These are phyloP conservation scores for Asbolus verrucosus DNA, from an alignment of 1,140 invertebrate genomes.

Conservation along the genomic window DNA sequence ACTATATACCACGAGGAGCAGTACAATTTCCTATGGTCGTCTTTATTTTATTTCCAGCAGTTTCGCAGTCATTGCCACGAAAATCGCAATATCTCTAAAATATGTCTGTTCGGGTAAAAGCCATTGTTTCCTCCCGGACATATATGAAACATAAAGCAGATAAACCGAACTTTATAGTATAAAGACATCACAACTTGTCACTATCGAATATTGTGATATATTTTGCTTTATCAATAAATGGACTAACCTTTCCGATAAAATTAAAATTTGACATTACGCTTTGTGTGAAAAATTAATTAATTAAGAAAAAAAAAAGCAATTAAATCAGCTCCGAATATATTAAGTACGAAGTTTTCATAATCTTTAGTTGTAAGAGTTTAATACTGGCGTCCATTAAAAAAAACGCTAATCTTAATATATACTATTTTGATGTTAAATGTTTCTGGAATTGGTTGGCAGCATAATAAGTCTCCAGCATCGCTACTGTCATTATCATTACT, in stretches of 20 bases:
- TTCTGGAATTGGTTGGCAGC: too few relatives aligned
- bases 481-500: too few relatives aligned
- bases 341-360: too few relatives aligned
- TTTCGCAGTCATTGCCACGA: slow-evolving; percentile 41
- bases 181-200: slow-evolving; percentile 23
- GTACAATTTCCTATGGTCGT: slow-evolving; percentile 40
- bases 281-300: too few relatives aligned
- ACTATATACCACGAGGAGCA: slow-evolving; percentile 9
- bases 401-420: too few relatives aligned
- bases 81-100: slow-evolving; percentile 44
- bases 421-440: too few relatives aligned
- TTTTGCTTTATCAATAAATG: slow-evolving; percentile 29
- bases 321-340: too few relatives aligned
- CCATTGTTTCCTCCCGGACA: slow-evolving; percentile 31
- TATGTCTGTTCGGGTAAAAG: slow-evolving; percentile 34
- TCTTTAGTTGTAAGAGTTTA: too few relatives aligned
- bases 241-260: not conserved
- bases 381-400: too few relatives aligned
- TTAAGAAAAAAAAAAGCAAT: too few relatives aligned
- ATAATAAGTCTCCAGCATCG: too few relatives aligned
- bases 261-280: not conserved
- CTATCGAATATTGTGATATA: slow-evolving; percentile 9
- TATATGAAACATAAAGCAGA: slow-evolving; percentile 45
- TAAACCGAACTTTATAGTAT: slow-evolving; percentile 43
- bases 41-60: slow-evolving; percentile 45